Conservation (phyloP, 1,140 invertebrate genomes). For the Lethrus apterus region DNA sequence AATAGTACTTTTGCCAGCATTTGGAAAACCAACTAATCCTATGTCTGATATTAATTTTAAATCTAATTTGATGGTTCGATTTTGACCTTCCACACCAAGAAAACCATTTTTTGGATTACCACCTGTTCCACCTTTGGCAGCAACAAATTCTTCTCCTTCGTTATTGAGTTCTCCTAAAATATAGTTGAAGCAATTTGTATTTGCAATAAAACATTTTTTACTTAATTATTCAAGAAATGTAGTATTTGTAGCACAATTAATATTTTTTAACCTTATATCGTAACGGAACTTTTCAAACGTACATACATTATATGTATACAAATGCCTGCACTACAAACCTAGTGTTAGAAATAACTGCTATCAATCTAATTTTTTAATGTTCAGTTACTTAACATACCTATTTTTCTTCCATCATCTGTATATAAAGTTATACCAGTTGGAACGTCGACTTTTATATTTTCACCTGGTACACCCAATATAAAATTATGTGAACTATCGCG, state of each 20-base stretch:
- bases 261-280: no score
- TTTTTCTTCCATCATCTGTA: slow-evolving; percentile 51
- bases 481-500: slow-evolving; percentile 61
- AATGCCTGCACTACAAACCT: no score
- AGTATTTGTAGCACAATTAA: no score
- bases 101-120: slow-evolving; percentile 63
- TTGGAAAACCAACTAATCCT: slow-evolving; percentile 88
- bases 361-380: not conserved
- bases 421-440: slow-evolving; percentile 73
- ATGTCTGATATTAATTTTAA: slow-evolving; percentile 86
- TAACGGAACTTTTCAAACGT: no score
- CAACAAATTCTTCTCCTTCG: slow-evolving; percentile 55
- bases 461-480: slow-evolving; percentile 66
- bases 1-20: slow-evolving; percentile 80
- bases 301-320: no score
- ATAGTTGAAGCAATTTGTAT: not conserved
- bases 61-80: slow-evolving; percentile 62
- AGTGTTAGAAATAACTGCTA: no score
- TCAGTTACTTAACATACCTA: slow-evolving; percentile 43
- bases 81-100: slow-evolving; percentile 63
- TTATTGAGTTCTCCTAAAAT: slow-evolving; percentile 75
- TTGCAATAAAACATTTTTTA: slow-evolving; percentile 5
- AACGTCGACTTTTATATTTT: slow-evolving; percentile 62
- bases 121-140: slow-evolving; percentile 70
- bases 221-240: no score